A percentile compares a stretch with the other conserved stretches of the same genome.
Evolutionary conservation across 2,797 vertebrate genomes (phyloP).

Genomic region (Molothrus ater): DNA sequence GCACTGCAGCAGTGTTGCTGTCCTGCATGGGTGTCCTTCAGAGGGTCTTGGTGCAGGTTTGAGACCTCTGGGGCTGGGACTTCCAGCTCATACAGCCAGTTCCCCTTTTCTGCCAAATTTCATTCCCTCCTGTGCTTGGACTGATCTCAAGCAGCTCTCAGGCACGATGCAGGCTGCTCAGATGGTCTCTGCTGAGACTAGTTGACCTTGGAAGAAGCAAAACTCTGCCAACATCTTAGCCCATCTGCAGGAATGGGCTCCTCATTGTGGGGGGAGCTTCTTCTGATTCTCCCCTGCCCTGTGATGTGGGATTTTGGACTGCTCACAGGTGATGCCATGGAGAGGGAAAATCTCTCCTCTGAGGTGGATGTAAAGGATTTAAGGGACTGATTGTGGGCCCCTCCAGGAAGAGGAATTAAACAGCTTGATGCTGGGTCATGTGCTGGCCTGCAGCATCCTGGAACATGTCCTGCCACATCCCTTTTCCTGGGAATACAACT

Average conservation of each 20-base stretch:
- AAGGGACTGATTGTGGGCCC: neutral
- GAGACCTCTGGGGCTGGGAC: neutral
- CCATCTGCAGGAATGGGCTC: neutral
- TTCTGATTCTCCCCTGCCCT: neutral
- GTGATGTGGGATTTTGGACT: neutral
- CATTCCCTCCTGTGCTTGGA: neutral
- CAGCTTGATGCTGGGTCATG: neutral
- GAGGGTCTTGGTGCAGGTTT: neutral
- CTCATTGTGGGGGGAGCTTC: neutral
- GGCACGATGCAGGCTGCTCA: neutral
- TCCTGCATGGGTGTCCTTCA: neutral
- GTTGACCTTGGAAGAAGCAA: neutral
- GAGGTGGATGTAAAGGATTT: neutral
- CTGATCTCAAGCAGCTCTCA: neutral
- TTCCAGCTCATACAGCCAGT: neutral
- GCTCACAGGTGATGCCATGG: neutral
- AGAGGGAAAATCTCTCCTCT: neutral
- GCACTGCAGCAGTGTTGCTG: neutral
- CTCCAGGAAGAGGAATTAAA: neutral
- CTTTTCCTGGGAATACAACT: neutral
- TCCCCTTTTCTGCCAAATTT: neutral
- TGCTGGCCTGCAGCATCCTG: neutral
- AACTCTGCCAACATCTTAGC: neutral
- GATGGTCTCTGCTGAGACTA: neutral
- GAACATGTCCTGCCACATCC: rapidly evolving